Conservation (phyloP, 92 coral and sea anemone species). For the Actinernus sp. region DNA sequence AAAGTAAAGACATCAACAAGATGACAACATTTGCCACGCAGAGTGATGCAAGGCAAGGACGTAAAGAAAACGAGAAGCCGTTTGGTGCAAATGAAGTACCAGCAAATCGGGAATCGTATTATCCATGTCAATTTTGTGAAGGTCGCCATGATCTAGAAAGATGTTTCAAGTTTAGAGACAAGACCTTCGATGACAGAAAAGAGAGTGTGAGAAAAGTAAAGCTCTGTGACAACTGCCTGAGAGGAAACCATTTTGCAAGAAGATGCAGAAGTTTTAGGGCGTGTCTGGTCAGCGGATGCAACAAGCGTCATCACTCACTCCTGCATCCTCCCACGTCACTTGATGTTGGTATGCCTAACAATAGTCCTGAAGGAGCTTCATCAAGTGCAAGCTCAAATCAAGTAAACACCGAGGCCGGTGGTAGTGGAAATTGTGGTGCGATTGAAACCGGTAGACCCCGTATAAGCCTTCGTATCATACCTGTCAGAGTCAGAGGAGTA, state of each 20-base stretch:
- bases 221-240: conserved; percentile 32
- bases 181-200: conserved; percentile 15
- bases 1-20: too few relatives aligned
- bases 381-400: not conserved
- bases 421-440: not conserved
- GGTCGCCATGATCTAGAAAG: conserved; percentile 21
- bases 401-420: not conserved
- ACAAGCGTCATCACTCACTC: conserved; percentile 34
- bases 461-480: not conserved
- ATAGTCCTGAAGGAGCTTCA: too few relatives aligned
- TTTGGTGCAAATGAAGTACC: too few relatives aligned
- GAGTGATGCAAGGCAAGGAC: too few relatives aligned
- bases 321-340: too few relatives aligned
- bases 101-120: too few relatives aligned
- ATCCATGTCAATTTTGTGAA: too few relatives aligned
- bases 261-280: conserved; percentile 18
- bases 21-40: too few relatives aligned
- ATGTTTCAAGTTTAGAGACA: conserved; percentile 27
- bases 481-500: not conserved
- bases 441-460: not conserved
- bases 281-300: conserved; percentile 26
- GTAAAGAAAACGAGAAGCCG: too few relatives aligned
- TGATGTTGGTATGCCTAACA: too few relatives aligned
- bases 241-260: conserved; percentile 31
- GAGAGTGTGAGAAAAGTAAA: conserved; percentile 9